Evolutionary conservation across 2,888 invertebrate species (phyloP).

Genomic region (Leptinotarsa rubiginosa): DNA sequence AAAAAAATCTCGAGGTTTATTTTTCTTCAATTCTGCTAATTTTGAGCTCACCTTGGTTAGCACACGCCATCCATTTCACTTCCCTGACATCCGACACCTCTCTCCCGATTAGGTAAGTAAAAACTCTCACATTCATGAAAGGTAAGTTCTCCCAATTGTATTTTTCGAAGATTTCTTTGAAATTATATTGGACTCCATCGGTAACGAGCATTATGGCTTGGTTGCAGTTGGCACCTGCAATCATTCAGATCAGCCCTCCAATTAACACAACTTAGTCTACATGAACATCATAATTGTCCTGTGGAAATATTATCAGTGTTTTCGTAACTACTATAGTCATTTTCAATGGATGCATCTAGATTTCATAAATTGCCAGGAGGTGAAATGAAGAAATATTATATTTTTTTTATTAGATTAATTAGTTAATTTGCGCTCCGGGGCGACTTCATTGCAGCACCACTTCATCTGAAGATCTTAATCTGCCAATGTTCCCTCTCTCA

Average conservation of each 20-base stretch:
- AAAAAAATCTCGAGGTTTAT: slow-evolving; percentile 26
- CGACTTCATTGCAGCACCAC: no score
- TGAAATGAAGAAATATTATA: no score
- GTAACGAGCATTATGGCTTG: slow-evolving; percentile 98
- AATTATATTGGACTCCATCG: slow-evolving; percentile 97
- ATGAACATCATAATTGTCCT: background rate
- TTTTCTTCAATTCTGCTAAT: background rate
- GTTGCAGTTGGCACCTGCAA: slow-evolving; percentile 74
- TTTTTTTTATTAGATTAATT: no score
- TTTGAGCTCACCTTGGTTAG: slow-evolving; percentile 79
- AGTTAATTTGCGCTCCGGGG: no score
- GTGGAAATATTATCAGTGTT: no score
- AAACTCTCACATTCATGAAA: slow-evolving; percentile 92
- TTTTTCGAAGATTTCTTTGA: slow-evolving; percentile 89
- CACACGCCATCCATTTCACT: slow-evolving; percentile 98
- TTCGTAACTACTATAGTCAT: no score
- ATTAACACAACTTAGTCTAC: background rate
- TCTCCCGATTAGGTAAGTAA: slow-evolving; percentile 94
- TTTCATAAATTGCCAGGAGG: no score
- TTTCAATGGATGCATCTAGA: no score
- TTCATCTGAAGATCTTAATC: no score
- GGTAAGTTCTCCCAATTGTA: slow-evolving; percentile 85
- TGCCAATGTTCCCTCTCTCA: no score
- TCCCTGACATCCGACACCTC: slow-evolving; percentile 89
- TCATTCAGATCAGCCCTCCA: background rate